Percentiles rank a stretch among this genome's conserved stretches.
These are phyloP conservation scores for Heliconius melpomene DNA, from an alignment of 1,140 invertebrate genomes.

Conservation along the genomic window DNA sequence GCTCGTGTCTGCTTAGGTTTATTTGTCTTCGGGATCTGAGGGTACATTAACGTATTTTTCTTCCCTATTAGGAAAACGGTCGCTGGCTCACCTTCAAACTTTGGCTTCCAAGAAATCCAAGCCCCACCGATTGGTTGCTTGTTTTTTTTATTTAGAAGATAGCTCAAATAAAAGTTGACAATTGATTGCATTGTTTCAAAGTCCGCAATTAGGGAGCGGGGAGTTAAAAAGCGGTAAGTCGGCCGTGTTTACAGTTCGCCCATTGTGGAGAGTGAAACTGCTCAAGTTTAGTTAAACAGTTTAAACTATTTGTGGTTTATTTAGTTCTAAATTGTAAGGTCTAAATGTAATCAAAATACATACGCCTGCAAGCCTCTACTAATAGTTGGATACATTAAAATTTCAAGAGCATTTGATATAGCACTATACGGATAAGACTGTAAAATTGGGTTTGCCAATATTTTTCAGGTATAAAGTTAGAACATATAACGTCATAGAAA, in stretches of 20 bases:
- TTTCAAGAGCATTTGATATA: not conserved
- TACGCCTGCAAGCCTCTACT: not conserved
- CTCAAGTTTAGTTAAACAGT: slow-evolving; percentile 30
- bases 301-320: slow-evolving; percentile 25
- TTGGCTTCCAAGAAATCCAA: slow-evolving; percentile 70
- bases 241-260: slow-evolving; percentile 52
- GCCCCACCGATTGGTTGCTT: slow-evolving; percentile 64
- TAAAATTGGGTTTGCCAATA: not conserved
- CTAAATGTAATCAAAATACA: slow-evolving; percentile 15
- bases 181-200: slow-evolving; percentile 74
- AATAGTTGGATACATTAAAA: not conserved
- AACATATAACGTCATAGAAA: not conserved
- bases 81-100: slow-evolving; percentile 76
- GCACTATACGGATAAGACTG: not conserved
- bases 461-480: not conserved
- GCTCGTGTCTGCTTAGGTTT: slow-evolving; percentile 72
- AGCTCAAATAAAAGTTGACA: slow-evolving; percentile 79
- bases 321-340: slow-evolving; percentile 18
- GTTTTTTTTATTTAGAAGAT: slow-evolving; percentile 75
- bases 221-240: slow-evolving; percentile 57
- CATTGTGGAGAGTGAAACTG: slow-evolving; percentile 35
- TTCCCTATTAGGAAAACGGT: slow-evolving; percentile 78
- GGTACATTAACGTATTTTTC: slow-evolving; percentile 81
- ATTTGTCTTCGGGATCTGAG: slow-evolving; percentile 78
- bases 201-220: slow-evolving; percentile 62